Conservation (phyloP, 2,888 invertebrate genomes). For the Ophion slaviceki region DNA sequence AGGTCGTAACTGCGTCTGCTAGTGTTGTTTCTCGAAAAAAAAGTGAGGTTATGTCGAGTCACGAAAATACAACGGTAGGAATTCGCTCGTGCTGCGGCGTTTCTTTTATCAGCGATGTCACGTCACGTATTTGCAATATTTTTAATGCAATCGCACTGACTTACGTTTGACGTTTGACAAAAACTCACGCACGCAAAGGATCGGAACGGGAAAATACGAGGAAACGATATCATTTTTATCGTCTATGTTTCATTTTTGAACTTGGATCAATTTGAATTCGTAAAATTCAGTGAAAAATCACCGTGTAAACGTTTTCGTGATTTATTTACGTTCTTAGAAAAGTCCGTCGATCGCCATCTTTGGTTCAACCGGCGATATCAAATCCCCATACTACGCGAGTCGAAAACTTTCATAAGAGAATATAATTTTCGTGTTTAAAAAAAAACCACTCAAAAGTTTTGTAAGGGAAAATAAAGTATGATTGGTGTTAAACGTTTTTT, state of each 20-base stretch:
- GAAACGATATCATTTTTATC: slow-evolving; percentile 6
- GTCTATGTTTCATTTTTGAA: neutral
- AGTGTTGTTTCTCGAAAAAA: neutral
- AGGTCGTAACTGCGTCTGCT: slow-evolving; percentile 22
- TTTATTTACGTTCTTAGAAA: slow-evolving; percentile 19
- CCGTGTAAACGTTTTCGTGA: neutral
- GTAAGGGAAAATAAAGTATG: neutral
- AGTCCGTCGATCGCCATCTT: slow-evolving; percentile 7
- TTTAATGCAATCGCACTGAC: neutral
- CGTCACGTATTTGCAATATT: neutral
- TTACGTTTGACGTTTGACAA: slow-evolving; percentile 7
- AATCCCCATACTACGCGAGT: neutral
- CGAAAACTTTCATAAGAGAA: neutral
- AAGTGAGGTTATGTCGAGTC: slow-evolving; percentile 35
- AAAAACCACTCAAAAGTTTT: neutral
- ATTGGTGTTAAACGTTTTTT: neutral
- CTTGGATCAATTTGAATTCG: neutral
- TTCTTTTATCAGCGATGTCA: neutral
- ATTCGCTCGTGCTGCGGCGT: neutral
- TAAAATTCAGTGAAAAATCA: neutral
- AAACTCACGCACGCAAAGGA: neutral
- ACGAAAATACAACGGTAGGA: slow-evolving; percentile 27
- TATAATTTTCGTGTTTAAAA: neutral
- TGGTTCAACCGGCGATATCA: slow-evolving; percentile 1
- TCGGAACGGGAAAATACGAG: neutral